Conservation (phyloP, 2,888 invertebrate genomes). For the Rutpela maculata region DNA sequence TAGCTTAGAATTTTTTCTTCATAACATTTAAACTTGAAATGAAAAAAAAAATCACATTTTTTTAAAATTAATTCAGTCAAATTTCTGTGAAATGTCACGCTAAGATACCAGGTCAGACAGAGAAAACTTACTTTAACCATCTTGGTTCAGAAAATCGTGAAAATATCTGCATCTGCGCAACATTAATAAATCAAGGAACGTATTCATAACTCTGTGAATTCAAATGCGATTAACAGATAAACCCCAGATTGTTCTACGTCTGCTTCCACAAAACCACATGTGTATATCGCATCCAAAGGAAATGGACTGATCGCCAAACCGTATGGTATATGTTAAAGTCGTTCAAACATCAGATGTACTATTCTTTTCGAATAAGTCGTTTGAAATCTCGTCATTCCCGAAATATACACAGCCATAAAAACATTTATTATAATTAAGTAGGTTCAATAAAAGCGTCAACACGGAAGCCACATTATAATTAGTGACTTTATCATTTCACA, state of each 20-base stretch:
- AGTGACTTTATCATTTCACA: background rate
- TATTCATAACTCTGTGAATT: background rate
- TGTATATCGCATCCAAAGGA: constrained; percentile 11
- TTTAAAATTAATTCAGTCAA: too few species aligned
- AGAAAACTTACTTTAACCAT: too few species aligned
- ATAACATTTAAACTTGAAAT: too few species aligned
- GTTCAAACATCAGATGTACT: background rate
- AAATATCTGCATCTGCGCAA: background rate
- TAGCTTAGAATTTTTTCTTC: too few species aligned
- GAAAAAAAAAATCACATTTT: too few species aligned
- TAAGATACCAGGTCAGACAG: too few species aligned
- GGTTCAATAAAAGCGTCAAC: constrained; percentile 11
- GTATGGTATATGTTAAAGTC: constrained; percentile 34
- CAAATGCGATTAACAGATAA: background rate
- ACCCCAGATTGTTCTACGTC: background rate
- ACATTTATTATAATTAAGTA: background rate
- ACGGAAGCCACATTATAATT: background rate
- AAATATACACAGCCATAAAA: constrained; percentile 9
- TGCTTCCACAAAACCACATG: constrained; percentile 25
- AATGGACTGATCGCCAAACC: constrained; percentile 26
- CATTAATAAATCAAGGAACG: background rate
- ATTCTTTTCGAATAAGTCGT: constrained; percentile 21
- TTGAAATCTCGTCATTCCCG: background rate
- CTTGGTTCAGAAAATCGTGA: too few species aligned
- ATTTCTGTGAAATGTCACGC: too few species aligned